Evolutionary conservation across 2,888 invertebrate species (phyloP).

Genomic region (Anarsia innoxiella): DNA sequence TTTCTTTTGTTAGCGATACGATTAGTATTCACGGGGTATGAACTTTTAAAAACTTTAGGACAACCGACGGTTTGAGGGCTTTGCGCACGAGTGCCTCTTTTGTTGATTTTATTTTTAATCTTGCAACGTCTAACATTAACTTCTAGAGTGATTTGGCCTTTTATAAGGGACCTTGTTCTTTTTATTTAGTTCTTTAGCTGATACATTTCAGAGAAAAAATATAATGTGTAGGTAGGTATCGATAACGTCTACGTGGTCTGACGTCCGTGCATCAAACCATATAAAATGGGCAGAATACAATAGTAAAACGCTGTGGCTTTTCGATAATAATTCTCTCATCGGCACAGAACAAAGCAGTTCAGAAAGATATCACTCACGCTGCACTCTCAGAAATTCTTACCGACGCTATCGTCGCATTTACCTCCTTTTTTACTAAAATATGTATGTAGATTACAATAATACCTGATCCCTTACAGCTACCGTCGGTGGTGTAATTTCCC

Average conservation of each 20-base stretch:
- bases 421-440: constrained; percentile 2
- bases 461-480: constrained; percentile 10
- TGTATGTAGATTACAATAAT: constrained; percentile 12
- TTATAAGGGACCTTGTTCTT: too few relatives aligned
- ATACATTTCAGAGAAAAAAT: too few relatives aligned
- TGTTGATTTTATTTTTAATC: not conserved
- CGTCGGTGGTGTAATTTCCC: constrained; percentile 12
- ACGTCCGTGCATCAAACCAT: too few relatives aligned
- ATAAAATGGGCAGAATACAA: not conserved
- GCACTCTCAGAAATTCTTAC: too few relatives aligned
- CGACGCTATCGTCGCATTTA: too few relatives aligned
- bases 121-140: not conserved
- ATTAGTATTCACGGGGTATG: constrained; percentile 6
- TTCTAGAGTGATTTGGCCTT: too few relatives aligned
- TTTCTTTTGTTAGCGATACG: constrained; percentile 11
- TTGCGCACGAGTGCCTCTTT: constrained; percentile 1
- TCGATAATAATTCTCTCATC: not conserved
- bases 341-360: too few relatives aligned
- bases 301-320: not conserved
- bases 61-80: constrained; percentile 3
- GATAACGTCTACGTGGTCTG: too few relatives aligned
- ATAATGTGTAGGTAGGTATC: too few relatives aligned
- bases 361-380: too few relatives aligned
- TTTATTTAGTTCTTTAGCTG: too few relatives aligned
- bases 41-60: constrained; percentile 8